A percentile compares a stretch with the other conserved stretches of the same genome.
phyloP scores from a whole-genome alignment of 1,140 invertebrate genomes.

The Oedothorax gibbosus region DNA sequence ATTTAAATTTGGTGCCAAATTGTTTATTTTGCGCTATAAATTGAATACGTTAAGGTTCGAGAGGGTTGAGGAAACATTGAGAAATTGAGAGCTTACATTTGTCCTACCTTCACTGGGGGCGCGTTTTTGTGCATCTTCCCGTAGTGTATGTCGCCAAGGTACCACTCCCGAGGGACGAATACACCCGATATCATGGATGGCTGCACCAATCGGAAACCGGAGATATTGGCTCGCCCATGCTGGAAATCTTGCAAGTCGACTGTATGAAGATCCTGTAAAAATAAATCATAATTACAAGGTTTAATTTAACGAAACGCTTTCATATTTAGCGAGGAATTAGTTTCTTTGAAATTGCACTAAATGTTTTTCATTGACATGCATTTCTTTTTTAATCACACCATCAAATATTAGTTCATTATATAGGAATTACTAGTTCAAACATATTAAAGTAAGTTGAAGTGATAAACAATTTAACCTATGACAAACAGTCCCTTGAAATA shows the following conservation, averaged over 20 bases:
- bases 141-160: conserved; percentile 47
- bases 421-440: neutral
- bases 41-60: too few relatives aligned
- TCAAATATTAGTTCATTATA: neutral
- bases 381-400: neutral
- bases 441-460: too few relatives aligned
- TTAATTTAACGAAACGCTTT: neutral
- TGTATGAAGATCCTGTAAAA: conserved; percentile 80
- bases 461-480: too few relatives aligned
- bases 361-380: neutral
- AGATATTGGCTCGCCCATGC: conserved; percentile 62
- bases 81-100: conserved; percentile 59
- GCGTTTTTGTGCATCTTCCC: conserved; percentile 41
- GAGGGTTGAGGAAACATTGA: conserved; percentile 27
- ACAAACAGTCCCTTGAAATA: too few relatives aligned
- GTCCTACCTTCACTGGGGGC: conserved; percentile 59
- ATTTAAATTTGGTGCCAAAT: too few relatives aligned
- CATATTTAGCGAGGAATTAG: neutral
- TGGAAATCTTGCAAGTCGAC: conserved; percentile 79
- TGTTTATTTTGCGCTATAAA: too few relatives aligned
- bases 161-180: conserved; percentile 44
- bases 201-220: conserved; percentile 62
- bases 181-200: conserved; percentile 22
- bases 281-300: neutral
- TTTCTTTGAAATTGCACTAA: neutral